Evolutionary conservation across 2,888 invertebrate genomes (phyloP), one percentile per base, ranked within the genome.

Genomic region (Tetramorium bicarinatum): DNA sequence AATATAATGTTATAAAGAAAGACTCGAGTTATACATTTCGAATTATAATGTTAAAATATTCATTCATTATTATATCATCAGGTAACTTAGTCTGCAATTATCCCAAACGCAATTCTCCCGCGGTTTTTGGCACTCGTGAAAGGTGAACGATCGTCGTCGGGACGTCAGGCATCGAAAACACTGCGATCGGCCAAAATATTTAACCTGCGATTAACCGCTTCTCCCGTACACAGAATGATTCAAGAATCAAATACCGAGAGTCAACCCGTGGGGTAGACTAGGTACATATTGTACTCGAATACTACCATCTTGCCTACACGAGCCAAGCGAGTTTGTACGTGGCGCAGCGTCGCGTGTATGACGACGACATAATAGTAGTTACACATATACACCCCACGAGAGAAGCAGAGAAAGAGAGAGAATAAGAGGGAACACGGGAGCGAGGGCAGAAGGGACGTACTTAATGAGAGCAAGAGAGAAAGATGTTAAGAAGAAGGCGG

Each of bases 221-320:
- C 86, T 91, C 91, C 89, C 92, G 93, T 92, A 93, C 91, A 93
- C 92, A 91, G 92, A 93, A 93, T 94, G 94, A 94, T 94, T 94
- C 94, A 94, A 94, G 94, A 94, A 94, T 94, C 94, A 94, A 94
- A 94, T 94, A 94, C 90, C 92, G 90, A 94, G 93, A 94, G 94
- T 94, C 94, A 94, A 94, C 92, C 59, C 91, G 90, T 89, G 90
- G 91, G 92, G 92, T 94, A 93, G 92, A 93, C 93, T 93, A 90
- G 91, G 93, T 94, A 94, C 94, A 94, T 93, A 94, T 93, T 93
- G 92, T 92, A 92, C 92, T 86, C 92, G 91, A 93, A 91, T 88
- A 88, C 89, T 90, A 89, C 88, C 89, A 85, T 61, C 82, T 81
- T 82, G 80, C 87, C 89, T 88, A 90, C 89, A 87, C 87, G 88